Percentiles rank a stretch among this genome's conserved stretches.
Evolutionary conservation across 1,140 invertebrate genomes (phyloP).

Genomic region (Caerostris extrusa): DNA sequence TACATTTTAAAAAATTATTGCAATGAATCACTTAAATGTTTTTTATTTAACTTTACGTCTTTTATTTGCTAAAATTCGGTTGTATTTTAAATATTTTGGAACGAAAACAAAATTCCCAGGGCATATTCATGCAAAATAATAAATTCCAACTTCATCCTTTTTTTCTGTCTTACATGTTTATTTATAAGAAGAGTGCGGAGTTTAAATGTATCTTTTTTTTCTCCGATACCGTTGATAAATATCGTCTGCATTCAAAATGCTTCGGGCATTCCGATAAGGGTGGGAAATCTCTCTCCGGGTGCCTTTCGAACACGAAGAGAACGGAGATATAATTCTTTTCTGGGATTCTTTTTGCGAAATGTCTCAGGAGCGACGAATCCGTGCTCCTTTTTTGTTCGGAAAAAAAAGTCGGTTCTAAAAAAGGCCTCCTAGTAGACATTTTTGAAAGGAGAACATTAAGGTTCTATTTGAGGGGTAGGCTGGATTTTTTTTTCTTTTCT

Average conservation of each 20-base stretch:
- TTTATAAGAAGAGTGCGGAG: neutral
- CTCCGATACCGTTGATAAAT: conserved; percentile 2
- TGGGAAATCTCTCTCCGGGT: neutral
- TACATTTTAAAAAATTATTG: too few relatives aligned
- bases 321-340: neutral
- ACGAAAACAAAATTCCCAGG: neutral
- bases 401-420: neutral
- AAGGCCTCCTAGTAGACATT: neutral
- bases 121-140: neutral
- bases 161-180: neutral
- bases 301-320: neutral
- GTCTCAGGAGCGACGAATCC: neutral
- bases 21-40: too few relatives aligned
- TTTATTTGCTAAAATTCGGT: too few relatives aligned
- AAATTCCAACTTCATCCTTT: neutral
- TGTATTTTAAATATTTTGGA: neutral
- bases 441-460: neutral
- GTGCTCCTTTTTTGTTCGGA: neutral
- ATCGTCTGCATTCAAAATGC: neutral
- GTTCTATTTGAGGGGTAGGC: neutral
- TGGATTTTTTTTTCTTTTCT: neutral
- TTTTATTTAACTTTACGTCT: too few relatives aligned
- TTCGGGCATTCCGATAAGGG: neutral
- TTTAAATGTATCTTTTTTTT: neutral
- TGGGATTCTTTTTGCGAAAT: neutral